Evolutionary conservation across 1,140 invertebrate genomes (phyloP).

Genomic region (Sinonovacula constricta): DNA sequence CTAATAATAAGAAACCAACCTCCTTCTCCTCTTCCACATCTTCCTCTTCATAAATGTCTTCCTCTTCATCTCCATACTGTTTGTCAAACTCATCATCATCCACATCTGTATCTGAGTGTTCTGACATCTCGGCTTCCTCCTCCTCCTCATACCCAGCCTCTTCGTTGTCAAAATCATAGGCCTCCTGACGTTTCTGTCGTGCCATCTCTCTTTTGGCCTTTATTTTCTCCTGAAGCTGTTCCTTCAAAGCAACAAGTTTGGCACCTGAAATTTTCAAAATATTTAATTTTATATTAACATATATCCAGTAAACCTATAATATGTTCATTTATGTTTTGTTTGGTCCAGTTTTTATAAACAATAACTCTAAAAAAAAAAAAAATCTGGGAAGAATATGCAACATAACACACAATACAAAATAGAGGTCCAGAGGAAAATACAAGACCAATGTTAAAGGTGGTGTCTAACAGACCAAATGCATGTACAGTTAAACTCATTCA

Average conservation of each 20-base stretch:
- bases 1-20: background rate
- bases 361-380: too few species aligned
- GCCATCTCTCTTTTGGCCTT: conserved; percentile 61
- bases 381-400: too few species aligned
- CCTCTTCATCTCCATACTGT: conserved; percentile 58
- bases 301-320: background rate
- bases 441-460: too few species aligned
- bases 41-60: conserved; percentile 48
- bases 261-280: conserved; percentile 68
- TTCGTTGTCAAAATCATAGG: conserved; percentile 69
- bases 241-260: conserved; percentile 64
- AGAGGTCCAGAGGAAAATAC: too few species aligned
- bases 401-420: too few species aligned
- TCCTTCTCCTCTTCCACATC: conserved; percentile 48
- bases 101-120: conserved; percentile 64
- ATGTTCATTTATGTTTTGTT: too few species aligned
- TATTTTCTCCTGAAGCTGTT: conserved; percentile 62
- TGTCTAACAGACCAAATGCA: too few species aligned
- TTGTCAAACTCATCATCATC: conserved; percentile 61
- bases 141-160: conserved; percentile 57
- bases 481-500: too few species aligned
- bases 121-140: conserved; percentile 67
- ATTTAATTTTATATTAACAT: too few species aligned
- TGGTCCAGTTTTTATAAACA: too few species aligned
- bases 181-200: conserved; percentile 64